These are phyloP conservation scores for Drosophila pegasa DNA, from an alignment of 2,888 invertebrate genomes.

Conservation along the genomic window DNA sequence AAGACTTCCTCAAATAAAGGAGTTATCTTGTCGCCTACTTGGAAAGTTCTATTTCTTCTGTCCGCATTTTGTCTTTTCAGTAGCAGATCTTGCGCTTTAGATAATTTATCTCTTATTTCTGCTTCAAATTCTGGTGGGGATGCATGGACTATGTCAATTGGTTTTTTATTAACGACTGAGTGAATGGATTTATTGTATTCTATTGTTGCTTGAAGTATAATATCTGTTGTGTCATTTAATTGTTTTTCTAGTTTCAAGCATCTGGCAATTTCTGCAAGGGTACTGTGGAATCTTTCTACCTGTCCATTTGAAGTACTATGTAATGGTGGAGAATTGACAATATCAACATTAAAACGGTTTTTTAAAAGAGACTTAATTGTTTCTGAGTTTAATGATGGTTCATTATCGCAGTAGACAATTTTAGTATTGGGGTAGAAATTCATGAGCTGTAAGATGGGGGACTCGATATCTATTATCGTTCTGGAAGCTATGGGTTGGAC, in stretches of 20 bases:
- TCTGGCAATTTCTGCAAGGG: not conserved
- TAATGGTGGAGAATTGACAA: not conserved
- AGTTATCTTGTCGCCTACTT: not conserved
- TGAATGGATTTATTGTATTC: not conserved
- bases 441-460: not conserved
- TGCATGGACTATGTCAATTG: not conserved
- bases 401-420: not conserved
- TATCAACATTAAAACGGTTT: not conserved
- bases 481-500: not conserved
- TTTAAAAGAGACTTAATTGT: not conserved
- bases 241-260: not conserved
- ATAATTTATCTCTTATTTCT: not conserved
- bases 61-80: not conserved
- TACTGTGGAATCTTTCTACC: not conserved
- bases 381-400: not conserved
- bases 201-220: not conserved
- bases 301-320: not conserved
- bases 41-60: not conserved
- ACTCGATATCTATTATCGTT: not conserved
- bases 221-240: not conserved
- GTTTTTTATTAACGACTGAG: not conserved
- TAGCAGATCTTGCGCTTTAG: not conserved
- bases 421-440: not conserved
- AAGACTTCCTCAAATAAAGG: not conserved
- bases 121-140: constrained; percentile 1